Percentiles rank a stretch among this genome's conserved stretches.
Evolutionary conservation across 2,888 invertebrate genomes (phyloP).

Genomic region (Temnothorax unifasciatus): DNA sequence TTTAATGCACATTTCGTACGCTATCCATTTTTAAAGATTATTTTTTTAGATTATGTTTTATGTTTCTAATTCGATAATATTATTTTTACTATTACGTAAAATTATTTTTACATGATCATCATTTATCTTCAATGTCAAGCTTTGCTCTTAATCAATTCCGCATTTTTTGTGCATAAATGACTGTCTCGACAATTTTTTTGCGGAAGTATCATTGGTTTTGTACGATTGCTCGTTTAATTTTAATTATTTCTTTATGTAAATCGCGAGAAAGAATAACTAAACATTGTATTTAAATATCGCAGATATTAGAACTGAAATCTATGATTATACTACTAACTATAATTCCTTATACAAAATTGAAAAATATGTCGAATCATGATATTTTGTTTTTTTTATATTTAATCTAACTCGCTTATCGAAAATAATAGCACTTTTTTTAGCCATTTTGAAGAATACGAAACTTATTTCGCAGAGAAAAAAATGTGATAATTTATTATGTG

Average conservation of each 20-base stretch:
- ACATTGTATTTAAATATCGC: background rate
- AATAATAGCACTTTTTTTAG: background rate
- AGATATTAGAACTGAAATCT: constrained; percentile 6
- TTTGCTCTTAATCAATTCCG: background rate
- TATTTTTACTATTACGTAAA: background rate
- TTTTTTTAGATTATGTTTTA: background rate
- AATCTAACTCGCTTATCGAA: background rate
- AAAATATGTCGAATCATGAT: background rate
- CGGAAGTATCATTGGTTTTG: background rate
- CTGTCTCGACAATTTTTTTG: background rate
- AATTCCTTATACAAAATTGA: background rate
- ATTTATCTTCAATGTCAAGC: background rate
- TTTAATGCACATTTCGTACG: background rate
- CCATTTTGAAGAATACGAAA: background rate
- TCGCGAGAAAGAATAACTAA: background rate
- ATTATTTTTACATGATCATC: constrained; percentile 39
- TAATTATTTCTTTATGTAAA: background rate
- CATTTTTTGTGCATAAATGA: background rate
- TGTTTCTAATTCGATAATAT: background rate
- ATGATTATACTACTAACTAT: background rate
- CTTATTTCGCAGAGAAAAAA: too few species aligned
- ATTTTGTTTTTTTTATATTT: background rate
- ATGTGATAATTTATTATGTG: too few species aligned
- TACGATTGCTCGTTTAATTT: background rate
- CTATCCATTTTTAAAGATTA: background rate